A percentile compares a stretch with the other conserved stretches of the same genome.
Evolutionary conservation across 2,113 vertebrate genomes (phyloP).

Genomic region (Trachemys scripta): DNA sequence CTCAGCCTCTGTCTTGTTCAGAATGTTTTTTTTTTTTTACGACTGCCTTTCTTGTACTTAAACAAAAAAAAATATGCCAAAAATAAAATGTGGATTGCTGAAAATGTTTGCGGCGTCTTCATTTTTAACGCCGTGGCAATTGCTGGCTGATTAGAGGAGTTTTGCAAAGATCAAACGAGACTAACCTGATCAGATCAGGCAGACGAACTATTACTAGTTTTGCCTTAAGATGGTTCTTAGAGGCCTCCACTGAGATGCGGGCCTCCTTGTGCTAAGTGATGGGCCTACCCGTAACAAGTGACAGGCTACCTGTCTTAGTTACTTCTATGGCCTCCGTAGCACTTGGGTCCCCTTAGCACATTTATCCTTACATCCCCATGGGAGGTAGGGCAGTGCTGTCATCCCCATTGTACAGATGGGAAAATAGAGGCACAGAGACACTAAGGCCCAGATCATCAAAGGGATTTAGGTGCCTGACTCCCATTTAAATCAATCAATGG

Average conservation of each 20-base stretch:
- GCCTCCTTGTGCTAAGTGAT: rapidly evolving
- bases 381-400: neutral
- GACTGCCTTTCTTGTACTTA: constrained; percentile 10
- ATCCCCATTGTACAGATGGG: neutral
- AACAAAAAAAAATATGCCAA: neutral
- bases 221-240: neutral
- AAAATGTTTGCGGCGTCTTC: constrained; percentile 53
- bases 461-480: neutral
- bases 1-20: constrained; percentile 60
- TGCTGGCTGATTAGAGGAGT: constrained; percentile 61
- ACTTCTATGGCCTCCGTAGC: neutral
- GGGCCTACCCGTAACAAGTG: neutral
- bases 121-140: constrained; percentile 14
- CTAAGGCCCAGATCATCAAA: neutral
- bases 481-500: too few relatives aligned
- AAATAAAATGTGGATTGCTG: constrained; percentile 61
- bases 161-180: constrained; percentile 54
- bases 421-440: neutral
- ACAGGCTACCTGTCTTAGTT: rapidly evolving
- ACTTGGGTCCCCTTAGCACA: rapidly evolving
- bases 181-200: constrained; percentile 38
- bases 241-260: neutral
- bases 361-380: neutral
- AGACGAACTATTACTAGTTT: constrained; percentile 52
- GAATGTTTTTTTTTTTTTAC: constrained; percentile 22